These are phyloP conservation scores for Bombus terrestris DNA, from an alignment of 1,140 invertebrate species.

Conservation along the genomic window DNA sequence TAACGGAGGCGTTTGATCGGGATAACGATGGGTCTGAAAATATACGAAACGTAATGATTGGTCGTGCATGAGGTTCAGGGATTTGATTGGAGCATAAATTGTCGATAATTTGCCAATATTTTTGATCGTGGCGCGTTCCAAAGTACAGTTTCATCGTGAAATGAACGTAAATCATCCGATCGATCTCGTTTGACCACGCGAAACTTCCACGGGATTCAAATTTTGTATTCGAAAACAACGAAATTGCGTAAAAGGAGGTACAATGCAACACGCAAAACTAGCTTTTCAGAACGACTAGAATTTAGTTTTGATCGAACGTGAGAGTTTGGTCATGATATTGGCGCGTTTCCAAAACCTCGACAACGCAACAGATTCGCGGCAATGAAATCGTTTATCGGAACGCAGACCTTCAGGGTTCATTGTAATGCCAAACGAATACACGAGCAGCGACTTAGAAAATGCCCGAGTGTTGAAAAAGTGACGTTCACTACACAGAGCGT, in stretches of 20 bases:
- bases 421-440: not conserved
- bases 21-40: not conserved
- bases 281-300: not conserved
- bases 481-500: fast-evolving
- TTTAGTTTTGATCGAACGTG: not conserved
- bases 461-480: not conserved
- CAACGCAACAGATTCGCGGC: not conserved
- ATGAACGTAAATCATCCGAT: not conserved
- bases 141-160: not conserved
- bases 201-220: not conserved
- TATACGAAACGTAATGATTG: not conserved
- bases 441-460: not conserved
- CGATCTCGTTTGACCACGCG: not conserved
- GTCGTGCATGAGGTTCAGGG: not conserved
- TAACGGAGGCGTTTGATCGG: not conserved
- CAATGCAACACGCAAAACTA: not conserved
- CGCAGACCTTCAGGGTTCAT: not conserved
- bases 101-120: not conserved
- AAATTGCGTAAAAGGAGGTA: not conserved
- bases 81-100: not conserved
- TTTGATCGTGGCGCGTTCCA: not conserved
- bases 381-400: slow-evolving; percentile 7
- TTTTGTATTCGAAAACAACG: not conserved
- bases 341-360: slow-evolving; percentile 5
- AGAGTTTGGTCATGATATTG: not conserved